A percentile compares a stretch with the other conserved stretches of the same genome.
These are phyloP conservation scores for Cepaea nemoralis DNA, from an alignment of 1,140 invertebrate genomes.

Conservation along the genomic window DNA sequence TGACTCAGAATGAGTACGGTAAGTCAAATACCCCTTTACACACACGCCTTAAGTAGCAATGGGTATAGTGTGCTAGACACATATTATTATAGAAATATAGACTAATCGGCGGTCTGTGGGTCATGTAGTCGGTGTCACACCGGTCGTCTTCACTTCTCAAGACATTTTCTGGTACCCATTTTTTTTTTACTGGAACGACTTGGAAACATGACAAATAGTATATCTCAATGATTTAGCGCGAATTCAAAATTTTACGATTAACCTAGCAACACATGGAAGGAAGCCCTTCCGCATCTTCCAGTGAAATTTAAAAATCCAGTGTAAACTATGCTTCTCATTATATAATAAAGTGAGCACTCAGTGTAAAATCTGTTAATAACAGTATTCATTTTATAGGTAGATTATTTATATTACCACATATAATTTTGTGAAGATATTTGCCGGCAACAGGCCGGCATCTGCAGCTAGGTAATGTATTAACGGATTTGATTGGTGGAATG, in stretches of 20 bases:
- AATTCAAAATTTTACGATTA: neutral
- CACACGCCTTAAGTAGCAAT: too few relatives aligned
- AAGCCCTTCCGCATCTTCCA: neutral
- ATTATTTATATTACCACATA: neutral
- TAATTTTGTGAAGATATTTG: neutral
- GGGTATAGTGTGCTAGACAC: too few relatives aligned
- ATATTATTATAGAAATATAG: too few relatives aligned
- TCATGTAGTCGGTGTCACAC: too few relatives aligned
- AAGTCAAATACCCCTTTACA: too few relatives aligned
- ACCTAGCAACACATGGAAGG: neutral
- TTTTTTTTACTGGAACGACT: too few relatives aligned
- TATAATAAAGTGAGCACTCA: neutral
- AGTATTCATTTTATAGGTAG: neutral
- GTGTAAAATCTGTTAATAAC: neutral
- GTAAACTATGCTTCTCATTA: neutral
- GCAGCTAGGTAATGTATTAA: neutral
- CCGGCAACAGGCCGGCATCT: slow-evolving; percentile 31
- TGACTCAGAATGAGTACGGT: too few relatives aligned
- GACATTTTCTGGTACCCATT: too few relatives aligned
- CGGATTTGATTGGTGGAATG: slow-evolving; percentile 11
- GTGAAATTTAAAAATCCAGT: neutral
- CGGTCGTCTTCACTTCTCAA: too few relatives aligned
- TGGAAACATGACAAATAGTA: too few relatives aligned
- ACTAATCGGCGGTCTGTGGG: too few relatives aligned
- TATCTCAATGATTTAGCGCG: neutral